Conservation (phyloP, 2,888 invertebrate genomes). For the Eupeodes latifasciatus region DNA sequence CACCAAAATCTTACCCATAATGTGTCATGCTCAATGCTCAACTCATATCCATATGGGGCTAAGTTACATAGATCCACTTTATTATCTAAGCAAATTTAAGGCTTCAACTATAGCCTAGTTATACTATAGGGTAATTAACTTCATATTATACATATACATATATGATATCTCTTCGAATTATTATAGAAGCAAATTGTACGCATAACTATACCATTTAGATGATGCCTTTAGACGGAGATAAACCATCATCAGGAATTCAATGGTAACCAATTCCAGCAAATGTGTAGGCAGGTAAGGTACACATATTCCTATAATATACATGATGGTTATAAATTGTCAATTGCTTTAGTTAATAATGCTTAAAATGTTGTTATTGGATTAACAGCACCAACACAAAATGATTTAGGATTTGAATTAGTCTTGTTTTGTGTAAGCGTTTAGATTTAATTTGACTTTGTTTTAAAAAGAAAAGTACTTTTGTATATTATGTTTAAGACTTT, state of each 20-base stretch:
- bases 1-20: slow-evolving; percentile 13
- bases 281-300: background rate
- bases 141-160: slow-evolving; percentile 2
- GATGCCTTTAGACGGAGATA: slow-evolving; percentile 38
- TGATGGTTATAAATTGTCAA: slow-evolving; percentile 24
- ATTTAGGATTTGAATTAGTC: background rate
- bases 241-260: slow-evolving; percentile 38
- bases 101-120: background rate
- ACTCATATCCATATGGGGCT: background rate
- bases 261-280: slow-evolving; percentile 9
- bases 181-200: slow-evolving; percentile 39
- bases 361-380: slow-evolving; percentile 21
- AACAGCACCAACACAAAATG: slow-evolving; percentile 2
- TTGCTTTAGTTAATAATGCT: slow-evolving; percentile 42
- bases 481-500: no score
- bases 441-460: background rate
- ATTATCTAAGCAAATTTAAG: slow-evolving; percentile 41
- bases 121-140: slow-evolving; percentile 44
- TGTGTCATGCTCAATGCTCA: background rate
- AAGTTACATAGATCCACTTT: slow-evolving; percentile 35
- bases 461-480: background rate
- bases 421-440: background rate
- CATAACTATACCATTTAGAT: slow-evolving; percentile 33
- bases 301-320: background rate
- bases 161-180: slow-evolving; percentile 42